Conservation (phyloP, 1,140 invertebrate species). For the Brachionus rotundiformis region DNA sequence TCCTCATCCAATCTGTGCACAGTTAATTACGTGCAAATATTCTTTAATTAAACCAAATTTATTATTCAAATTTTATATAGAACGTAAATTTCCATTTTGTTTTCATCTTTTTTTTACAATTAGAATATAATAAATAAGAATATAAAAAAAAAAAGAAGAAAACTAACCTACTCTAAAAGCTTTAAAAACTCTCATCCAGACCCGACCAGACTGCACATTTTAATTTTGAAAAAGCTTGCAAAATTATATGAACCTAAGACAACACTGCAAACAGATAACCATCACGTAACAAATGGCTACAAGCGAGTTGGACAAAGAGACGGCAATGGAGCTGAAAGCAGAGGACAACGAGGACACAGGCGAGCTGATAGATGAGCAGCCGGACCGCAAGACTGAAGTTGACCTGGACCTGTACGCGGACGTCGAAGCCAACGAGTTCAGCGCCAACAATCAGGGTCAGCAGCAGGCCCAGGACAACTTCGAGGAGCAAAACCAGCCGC, state of each 20-base stretch:
- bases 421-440: constrained; percentile 34
- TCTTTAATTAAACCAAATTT: neutral
- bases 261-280: neutral
- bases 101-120: constrained; percentile 3
- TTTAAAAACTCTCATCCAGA: neutral
- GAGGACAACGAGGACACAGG: constrained; percentile 6
- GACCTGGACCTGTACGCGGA: constrained; percentile 49
- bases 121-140: neutral
- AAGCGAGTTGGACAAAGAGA: neutral
- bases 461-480: neutral
- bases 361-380: neutral
- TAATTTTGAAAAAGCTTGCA: neutral
- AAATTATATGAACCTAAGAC: neutral
- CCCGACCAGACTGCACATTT: neutral
- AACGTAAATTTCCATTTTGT: constrained; percentile 9
- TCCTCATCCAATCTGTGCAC: neutral
- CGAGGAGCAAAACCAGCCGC: neutral
- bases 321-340: neutral
- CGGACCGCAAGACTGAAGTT: constrained; percentile 15
- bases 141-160: neutral
- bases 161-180: neutral
- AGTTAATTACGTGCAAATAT: neutral
- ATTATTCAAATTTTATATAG: neutral
- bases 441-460: neutral
- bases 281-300: neutral